Base-by-base conservation (phyloP, 2,113 vertebrate species). In the Ailurus styani region DNA sequence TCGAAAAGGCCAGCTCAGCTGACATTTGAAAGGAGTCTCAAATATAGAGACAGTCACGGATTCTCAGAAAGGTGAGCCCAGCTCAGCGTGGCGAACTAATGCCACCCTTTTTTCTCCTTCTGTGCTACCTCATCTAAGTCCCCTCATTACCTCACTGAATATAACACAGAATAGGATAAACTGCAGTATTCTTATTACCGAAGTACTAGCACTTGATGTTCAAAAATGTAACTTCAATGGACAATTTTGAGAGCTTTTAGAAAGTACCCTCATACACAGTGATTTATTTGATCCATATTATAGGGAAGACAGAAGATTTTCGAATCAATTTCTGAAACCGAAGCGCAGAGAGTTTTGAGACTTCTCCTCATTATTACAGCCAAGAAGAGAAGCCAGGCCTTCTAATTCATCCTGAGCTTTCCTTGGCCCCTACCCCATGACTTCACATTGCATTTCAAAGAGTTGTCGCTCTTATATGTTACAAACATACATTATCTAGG, bases 1-100 rank as follows among this genome's bases (percentile, higher is more conserved):
- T 86, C 89, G n/a, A 50, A 89, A 93, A 93, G 93, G 34, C 87
- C 92, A 81, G 55, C 52, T 84, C 68, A 84, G 25, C 70, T 78
- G 55, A 93, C 55, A 77, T 93, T 96, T 83, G 50, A 62, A 87
- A 92, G 55, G 34, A 72, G 70, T 83, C 68, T 34, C 62, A 52
- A 96, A 60, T 50, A 55, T 3, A 47, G 31, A 64, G 45, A 47
- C 86, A 81, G 27, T 34, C 77, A 31, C 5, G 6, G 62, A 55
- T 50, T 37, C 73, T 91, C 54, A 47, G n/a, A 77, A 82, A 68
- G 25, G 25, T 91, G 70, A 93, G 31, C 45, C 55, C 14, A 18
- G 50, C 15, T 70, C 45, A 54, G 37, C 55, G 2, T 6, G 31
- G 34, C 29, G 45, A 60, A 68, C 20, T 17, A n/a, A 45, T 10